A percentile compares a stretch with the other conserved stretches of the same genome.
phyloP scores from a whole-genome alignment of 2,797 vertebrate genomes.

The Liasis olivaceus region DNA sequence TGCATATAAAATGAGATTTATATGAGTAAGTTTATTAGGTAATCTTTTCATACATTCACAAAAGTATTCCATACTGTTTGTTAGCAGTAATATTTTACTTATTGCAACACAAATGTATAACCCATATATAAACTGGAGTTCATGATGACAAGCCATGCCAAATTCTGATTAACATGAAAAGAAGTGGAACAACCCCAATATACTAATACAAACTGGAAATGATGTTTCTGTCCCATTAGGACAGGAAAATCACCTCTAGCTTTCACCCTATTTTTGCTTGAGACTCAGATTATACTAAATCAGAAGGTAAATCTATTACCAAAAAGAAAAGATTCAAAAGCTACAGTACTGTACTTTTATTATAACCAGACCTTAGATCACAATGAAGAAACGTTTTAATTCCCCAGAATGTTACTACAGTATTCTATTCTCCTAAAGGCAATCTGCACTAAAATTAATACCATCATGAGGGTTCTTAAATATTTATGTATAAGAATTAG shows the following conservation, averaged over 20 bases:
- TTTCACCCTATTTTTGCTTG: not conserved
- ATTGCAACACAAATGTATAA: not conserved
- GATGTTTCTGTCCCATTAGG: not conserved
- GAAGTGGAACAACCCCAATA: not conserved
- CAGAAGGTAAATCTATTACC: not conserved
- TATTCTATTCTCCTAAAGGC: not conserved
- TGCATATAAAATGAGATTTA: not conserved
- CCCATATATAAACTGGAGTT: not conserved
- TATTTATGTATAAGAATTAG: not conserved
- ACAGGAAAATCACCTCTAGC: not conserved
- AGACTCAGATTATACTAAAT: not conserved
- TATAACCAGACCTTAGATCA: not conserved
- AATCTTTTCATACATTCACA: not conserved
- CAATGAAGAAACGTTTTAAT: not conserved
- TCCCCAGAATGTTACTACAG: not conserved
- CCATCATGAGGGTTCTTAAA: not conserved
- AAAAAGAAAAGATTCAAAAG: not conserved
- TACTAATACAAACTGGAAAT: not conserved
- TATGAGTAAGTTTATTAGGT: not conserved
- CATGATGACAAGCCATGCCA: not conserved
- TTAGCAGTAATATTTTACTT: not conserved
- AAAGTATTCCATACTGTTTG: not conserved
- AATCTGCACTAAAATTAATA: not conserved
- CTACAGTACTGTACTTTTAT: not conserved
- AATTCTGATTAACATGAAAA: not conserved